phyloP scores from a whole-genome alignment of 92 coral and sea anemone genomes.

The Diadumene lineata region DNA sequence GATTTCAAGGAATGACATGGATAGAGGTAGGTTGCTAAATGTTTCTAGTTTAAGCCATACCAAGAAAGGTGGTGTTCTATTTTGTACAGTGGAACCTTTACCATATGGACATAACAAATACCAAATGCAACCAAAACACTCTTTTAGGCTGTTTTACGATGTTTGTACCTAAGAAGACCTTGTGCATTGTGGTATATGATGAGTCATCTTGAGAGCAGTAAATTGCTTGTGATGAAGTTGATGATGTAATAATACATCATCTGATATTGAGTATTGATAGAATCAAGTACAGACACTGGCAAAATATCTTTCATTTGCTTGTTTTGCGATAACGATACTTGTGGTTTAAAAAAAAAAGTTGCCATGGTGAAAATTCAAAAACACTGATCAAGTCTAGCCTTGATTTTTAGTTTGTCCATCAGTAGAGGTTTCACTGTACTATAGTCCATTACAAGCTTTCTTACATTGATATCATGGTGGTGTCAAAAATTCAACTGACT shows the following conservation, averaged over 20 bases:
- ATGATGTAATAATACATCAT: no score
- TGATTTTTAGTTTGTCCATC: no score
- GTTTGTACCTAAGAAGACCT: no score
- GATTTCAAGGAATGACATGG: background rate
- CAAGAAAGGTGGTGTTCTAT: background rate
- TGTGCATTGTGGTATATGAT: no score
- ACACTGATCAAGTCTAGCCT: no score
- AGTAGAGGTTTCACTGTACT: background rate
- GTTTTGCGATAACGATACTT: background rate
- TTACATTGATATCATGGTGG: no score
- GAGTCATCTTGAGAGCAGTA: no score
- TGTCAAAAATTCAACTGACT: background rate
- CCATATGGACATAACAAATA: background rate
- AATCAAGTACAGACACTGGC: no score
- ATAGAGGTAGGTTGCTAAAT: background rate
- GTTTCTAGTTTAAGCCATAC: background rate
- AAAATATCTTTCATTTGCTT: background rate
- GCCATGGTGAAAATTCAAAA: background rate
- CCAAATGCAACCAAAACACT: no score
- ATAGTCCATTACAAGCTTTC: background rate
- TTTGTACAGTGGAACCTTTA: background rate
- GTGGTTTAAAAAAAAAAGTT: background rate
- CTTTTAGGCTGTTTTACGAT: no score
- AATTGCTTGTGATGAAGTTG: no score
- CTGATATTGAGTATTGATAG: no score